A percentile compares a stretch with the other conserved stretches of the same genome.
Conservation (phyloP, 2,113 vertebrate genomes). For the Mormyrus iriodes region DNA sequence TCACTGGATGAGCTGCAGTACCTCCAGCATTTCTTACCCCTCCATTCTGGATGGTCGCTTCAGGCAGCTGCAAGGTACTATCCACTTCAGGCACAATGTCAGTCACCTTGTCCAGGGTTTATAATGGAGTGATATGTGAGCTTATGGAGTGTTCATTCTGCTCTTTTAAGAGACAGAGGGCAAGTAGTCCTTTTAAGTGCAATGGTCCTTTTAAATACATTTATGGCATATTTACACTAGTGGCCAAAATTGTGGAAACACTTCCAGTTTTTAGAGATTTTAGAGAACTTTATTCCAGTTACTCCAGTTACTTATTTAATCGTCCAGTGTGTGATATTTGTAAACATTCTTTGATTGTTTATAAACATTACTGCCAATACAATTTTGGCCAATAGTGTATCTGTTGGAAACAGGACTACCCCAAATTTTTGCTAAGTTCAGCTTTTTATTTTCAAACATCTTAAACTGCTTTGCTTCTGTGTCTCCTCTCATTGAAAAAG, state of each 20-base stretch:
- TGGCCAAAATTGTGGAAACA: neutral
- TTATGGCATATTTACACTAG: slow-evolving; percentile 30
- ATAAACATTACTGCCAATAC: neutral
- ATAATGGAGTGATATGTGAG: slow-evolving; percentile 16
- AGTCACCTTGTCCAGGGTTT: neutral
- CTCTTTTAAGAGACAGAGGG: slow-evolving; percentile 24
- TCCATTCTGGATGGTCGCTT: slow-evolving; percentile 68
- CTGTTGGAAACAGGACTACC: slow-evolving; percentile 45
- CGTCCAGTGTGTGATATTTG: no score
- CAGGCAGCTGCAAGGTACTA: slow-evolving; percentile 69
- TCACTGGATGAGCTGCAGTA: slow-evolving; percentile 64
- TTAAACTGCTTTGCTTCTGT: slow-evolving; percentile 33
- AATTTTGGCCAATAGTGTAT: slow-evolving; percentile 18
- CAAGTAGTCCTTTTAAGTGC: slow-evolving; percentile 34
- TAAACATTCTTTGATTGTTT: no score
- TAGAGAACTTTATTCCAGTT: neutral
- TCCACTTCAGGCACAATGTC: neutral
- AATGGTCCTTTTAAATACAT: slow-evolving; percentile 36
- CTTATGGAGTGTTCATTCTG: slow-evolving; percentile 22
- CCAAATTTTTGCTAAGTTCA: slow-evolving; percentile 54
- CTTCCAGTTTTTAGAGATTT: neutral
- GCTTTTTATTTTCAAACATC: slow-evolving; percentile 51
- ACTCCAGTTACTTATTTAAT: neutral
- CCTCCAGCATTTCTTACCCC: slow-evolving; percentile 67
- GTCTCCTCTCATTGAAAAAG: slow-evolving; percentile 27